Base-by-base conservation (phyloP, 2,113 vertebrate species). In the Argyrosomus japonicus region DNA sequence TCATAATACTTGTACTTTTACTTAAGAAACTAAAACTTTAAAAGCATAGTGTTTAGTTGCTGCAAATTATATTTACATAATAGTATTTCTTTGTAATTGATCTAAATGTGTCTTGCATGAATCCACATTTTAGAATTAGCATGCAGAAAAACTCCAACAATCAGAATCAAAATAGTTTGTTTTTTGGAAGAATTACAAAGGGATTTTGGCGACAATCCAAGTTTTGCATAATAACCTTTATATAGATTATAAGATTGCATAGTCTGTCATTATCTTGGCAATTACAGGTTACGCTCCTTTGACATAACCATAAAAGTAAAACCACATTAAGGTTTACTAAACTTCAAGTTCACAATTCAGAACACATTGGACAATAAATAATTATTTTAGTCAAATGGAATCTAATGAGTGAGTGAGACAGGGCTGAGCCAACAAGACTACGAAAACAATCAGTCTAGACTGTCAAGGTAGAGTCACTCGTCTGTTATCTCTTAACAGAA, bases 401-500 rank as follows among this genome's bases (percentile, higher is more conserved):
- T 6, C 36, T 27, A 48, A 65, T 9, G 40, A 47, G 2, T 47
- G 12, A 14, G 11, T 13, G 14, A 47, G 14, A 47, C 11, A 45
- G 43, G 32, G 32, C 6, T 32, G 6, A 45, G 12, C 43, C 3
- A 47, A 47, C 45, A 14, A 47, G 14, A 47, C 3, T 12, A 53
- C 19, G 36, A 21, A 75, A 2, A 47, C 36, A 74, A 45, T 54
- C 47, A 23, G 36, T 77, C 75, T 56, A 58, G 45, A 74, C 32
- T 65, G 63, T 80, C 71, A 68, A 73, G 54, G 47, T 79, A 36
- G 61, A 75, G 32, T 58, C 23, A 15, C 0, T 77, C 53, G 14
- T 13, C 60, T 56, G 15, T 65, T 61, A 47, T 25, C 50, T 53
- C 60, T 25, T n/a, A 68, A 79, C 29, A 71, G 36, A 78, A 78